Conservation (phyloP, 2,113 vertebrate genomes). For the Cricetomys ansorgei region DNA sequence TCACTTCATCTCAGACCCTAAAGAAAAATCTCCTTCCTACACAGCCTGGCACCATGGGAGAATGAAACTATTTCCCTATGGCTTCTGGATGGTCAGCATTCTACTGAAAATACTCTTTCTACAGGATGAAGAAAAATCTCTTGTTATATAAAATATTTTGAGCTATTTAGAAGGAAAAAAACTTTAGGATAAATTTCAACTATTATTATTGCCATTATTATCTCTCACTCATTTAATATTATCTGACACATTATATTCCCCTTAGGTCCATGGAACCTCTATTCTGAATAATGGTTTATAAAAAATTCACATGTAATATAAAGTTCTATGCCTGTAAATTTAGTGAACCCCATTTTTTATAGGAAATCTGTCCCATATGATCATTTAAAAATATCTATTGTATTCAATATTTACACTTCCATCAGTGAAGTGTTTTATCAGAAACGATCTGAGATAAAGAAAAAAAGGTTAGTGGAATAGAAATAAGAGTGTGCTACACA, state of each 20-base stretch:
- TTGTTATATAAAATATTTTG: slow-evolving; percentile 44
- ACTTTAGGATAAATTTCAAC: slow-evolving; percentile 53
- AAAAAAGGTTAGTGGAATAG: slow-evolving; percentile 77
- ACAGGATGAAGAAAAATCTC: slow-evolving; percentile 47
- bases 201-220: slow-evolving; percentile 67
- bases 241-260: slow-evolving; percentile 60
- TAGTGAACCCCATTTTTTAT: slow-evolving; percentile 43
- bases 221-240: slow-evolving; percentile 58
- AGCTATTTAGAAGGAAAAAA: slow-evolving; percentile 49
- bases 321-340: slow-evolving; percentile 39
- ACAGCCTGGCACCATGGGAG: slow-evolving; percentile 16
- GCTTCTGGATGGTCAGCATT: slow-evolving; percentile 57
- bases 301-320: slow-evolving; percentile 64
- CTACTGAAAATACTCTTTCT: slow-evolving; percentile 53
- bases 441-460: slow-evolving; percentile 70
- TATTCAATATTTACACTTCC: slow-evolving; percentile 80
- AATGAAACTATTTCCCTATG: slow-evolving; percentile 64
- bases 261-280: slow-evolving; percentile 9
- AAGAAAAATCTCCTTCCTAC: slow-evolving; percentile 58
- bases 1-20: slow-evolving; percentile 38
- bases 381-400: slow-evolving; percentile 65
- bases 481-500: slow-evolving; percentile 75
- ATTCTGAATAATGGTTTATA: slow-evolving; percentile 53
- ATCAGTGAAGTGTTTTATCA: slow-evolving; percentile 78
- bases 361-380: slow-evolving; percentile 47